Base-by-base conservation (phyloP, 2,797 vertebrate genomes). In the Capromys pilorides region DNA sequence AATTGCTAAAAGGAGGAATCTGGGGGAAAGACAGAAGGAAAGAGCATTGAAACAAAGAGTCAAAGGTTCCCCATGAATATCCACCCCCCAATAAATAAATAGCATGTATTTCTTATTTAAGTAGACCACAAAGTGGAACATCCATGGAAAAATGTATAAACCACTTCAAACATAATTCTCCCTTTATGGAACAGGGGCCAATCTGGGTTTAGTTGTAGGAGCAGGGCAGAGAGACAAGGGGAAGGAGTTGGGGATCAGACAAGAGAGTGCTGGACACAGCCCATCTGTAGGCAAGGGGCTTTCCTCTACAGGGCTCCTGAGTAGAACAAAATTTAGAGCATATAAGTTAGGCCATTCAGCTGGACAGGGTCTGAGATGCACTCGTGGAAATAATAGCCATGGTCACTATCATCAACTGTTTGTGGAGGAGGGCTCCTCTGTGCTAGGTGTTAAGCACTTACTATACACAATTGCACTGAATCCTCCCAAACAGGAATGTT, bases 41-140 rank as follows among this genome's bases (percentile, higher is more conserved):
- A 59, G 79, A 86, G 66, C 69, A 59, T 0, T 88, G 71, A 61
- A 61, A 80, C 69, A 89, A 81, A 81, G 75, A 82, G 64, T 77
- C 86, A 86, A 91, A 93, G 95, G 91, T 93, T 86, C 78, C 62
- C 73, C 82, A 49, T 33, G 87, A 96, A 96, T 93, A 94, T 66
- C 45, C 39, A 94, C 54, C 59, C 62, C 61, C 51, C 6, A 49
- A 95, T 94, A 95, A 97, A 97, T 90, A 91, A 96, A 94, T 94
- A 93, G 95, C 93, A 94, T 59, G n/a, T 84, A 90, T 89, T 92
- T 88, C 86, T 94, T 88, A 96, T 94, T 96, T 96, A 95, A 93
- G 93, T 66, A 90, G 18, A 61, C 80, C 95, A 90, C 94, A 96
- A 93, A 88, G 90, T 89, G 95, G 88, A 83, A 81, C 0, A 4